Base-by-base conservation (phyloP, 2,797 vertebrate genomes). In the Huso huso region DNA sequence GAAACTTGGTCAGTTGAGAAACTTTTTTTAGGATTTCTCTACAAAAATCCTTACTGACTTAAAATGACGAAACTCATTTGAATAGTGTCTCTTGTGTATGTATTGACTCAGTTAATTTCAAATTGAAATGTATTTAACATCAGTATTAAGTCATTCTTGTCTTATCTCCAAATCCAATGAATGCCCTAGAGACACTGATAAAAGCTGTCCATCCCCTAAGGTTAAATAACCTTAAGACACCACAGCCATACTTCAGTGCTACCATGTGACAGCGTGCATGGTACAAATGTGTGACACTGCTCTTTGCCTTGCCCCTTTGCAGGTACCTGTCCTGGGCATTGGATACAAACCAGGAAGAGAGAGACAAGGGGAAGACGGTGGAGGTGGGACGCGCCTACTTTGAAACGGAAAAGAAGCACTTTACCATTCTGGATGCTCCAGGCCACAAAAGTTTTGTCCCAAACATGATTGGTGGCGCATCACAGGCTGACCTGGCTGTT, bases 301-400 rank as follows among this genome's bases (percentile, higher is more conserved):
- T 37, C 37, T 37, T 37, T 37, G 37, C 37, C 37, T 37, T 37
- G 37, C 37, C 37, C 37, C 37, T 37, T 37, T 37, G 23, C 71
- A 99, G 96, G 96, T 99, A 98, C 78, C 87, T 99, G 23, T 99
- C 96, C 2, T 99, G 96, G 95, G 96, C 95, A 66, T 90, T 99
- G 81, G 96, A 99, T 79, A 99, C 95, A 74, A 99, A 99, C 82
- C 95, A 98, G 73, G 96, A 99, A 81, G 96, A 99, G 79, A 80
- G 96, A 76, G 96, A 99, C 85, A 99, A 98, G 81, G 95, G 96
- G 67, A 98, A 99, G 88, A 99, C 95, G 0, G 96, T 99, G 69
- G 96, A 99, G 83, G 95, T 99, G 66, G 96, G 96, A 65, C 88
- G 95, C 67, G 95, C 96, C 6, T 99, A 98, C 81, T 99, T 99